A percentile compares a stretch with the other conserved stretches of the same genome.
Conservation (phyloP, 2,113 vertebrate genomes). For the Empidonax traillii region DNA sequence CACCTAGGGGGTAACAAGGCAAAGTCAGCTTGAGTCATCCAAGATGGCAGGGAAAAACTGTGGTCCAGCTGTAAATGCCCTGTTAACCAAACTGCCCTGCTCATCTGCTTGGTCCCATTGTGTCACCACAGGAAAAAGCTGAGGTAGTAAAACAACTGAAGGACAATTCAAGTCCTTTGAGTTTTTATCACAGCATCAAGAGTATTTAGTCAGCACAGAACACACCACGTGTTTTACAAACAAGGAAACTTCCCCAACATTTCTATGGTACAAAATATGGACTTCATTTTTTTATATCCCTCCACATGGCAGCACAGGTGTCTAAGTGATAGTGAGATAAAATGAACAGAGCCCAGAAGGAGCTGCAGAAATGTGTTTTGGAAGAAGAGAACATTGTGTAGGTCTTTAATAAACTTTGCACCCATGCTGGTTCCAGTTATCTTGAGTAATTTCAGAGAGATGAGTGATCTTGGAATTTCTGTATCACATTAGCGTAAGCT, state of each 20-base stretch:
- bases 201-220: conserved; percentile 11
- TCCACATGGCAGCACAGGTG: conserved; percentile 33
- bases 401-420: conserved; percentile 18
- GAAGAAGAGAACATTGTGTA: conserved; percentile 16
- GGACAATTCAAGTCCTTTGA: neutral
- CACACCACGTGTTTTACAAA: neutral
- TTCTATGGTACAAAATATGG: neutral
- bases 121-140: neutral
- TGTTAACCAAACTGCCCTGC: neutral
- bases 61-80: too few relatives aligned
- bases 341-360: neutral
- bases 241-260: neutral
- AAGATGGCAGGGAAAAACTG: neutral
- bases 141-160: neutral
- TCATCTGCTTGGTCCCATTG: neutral
- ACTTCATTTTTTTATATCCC: neutral
- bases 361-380: neutral
- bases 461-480: conserved; percentile 40
- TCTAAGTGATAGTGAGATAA: neutral
- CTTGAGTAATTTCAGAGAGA: neutral
- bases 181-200: neutral
- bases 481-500: neutral
- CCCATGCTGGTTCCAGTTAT: neutral
- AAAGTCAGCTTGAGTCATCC: neutral
- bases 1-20: neutral